Evolutionary conservation across 2,888 invertebrate species (phyloP).

Genomic region (Resseliella maxima): DNA sequence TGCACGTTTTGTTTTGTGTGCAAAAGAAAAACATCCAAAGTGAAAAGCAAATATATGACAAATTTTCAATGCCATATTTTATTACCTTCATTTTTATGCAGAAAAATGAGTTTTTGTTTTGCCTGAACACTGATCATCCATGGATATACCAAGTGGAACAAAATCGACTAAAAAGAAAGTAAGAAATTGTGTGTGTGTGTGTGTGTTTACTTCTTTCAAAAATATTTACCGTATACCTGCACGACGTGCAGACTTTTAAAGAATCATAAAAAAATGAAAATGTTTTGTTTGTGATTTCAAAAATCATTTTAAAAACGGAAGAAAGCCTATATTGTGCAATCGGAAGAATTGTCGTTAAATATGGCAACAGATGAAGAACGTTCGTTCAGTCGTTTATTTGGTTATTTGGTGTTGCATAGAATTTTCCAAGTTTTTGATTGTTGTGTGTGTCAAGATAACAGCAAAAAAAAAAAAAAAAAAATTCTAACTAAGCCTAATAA

Average conservation of each 20-base stretch:
- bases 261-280: conserved; percentile 41
- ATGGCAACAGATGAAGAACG: conserved; percentile 10
- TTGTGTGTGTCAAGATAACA: no score
- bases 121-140: neutral
- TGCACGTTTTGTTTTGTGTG: neutral
- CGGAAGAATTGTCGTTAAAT: conserved; percentile 38
- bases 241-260: neutral
- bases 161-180: neutral
- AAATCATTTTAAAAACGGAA: conserved; percentile 12
- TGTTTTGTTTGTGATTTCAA: conserved; percentile 18
- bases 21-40: neutral
- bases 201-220: neutral
- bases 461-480: neutral
- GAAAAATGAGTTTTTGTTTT: conserved; percentile 4
- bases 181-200: conserved; percentile 32
- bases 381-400: neutral
- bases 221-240: conserved; percentile 5
- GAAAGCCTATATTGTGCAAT: conserved; percentile 20
- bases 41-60: conserved; percentile 54
- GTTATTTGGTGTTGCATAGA: neutral
- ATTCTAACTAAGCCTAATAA: neutral
- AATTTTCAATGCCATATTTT: conserved; percentile 55
- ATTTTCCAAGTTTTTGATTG: neutral
- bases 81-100: conserved; percentile 55
- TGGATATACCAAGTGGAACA: neutral